Base-by-base conservation (phyloP, 2,113 vertebrate species). In the Chaenogobius annularis region DNA sequence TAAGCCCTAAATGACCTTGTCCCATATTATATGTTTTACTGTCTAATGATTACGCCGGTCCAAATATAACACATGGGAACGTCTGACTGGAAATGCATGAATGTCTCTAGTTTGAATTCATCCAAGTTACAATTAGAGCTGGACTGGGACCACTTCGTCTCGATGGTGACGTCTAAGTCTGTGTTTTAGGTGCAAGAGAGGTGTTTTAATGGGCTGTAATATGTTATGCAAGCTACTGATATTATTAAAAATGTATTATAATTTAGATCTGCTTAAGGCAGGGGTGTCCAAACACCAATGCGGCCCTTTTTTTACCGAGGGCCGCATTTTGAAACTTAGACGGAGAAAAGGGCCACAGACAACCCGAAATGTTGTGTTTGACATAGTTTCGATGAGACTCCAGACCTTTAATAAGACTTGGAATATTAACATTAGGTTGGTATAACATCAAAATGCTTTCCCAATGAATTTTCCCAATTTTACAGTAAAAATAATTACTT, bases 1-100 rank as follows among this genome's bases (percentile, higher is more conserved):
- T 63, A 40, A 63, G 43, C 61, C 61, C 35, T 10, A 63, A 63
- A 63, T 43, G 61, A 63, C 61, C 61, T 63, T 12, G 40, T 40
- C 61, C 61, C 61, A 20, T 31, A 63, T 40, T 63, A 63, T 35
- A 61, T 31, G 23, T 8, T n/a, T 17, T 19, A 63, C 35, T 43
- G 61, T 63, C 35, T 63, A 43, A 63, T 63, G 35, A 62, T 35
- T 62, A 26, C 58, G 10, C 13, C 3, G 31, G 59, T 35, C 59
- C 59, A 62, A 37, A 35, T 17, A 62, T 37, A 62, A 62, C 59
- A 62, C 59, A 5, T 20, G 58, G 58, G 26, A 61, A 40, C 19
- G 35, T 63, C 61, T 62, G 59, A 62, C 31, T 35, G 26, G 59
- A 62, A 62, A 37, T 10, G 56, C 23, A 61, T 19, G 17, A 63